Percentiles rank a stretch among this genome's conserved stretches.
phyloP scores from a whole-genome alignment of 2,113 vertebrate species.

The Cephalopholis sonnerati region DNA sequence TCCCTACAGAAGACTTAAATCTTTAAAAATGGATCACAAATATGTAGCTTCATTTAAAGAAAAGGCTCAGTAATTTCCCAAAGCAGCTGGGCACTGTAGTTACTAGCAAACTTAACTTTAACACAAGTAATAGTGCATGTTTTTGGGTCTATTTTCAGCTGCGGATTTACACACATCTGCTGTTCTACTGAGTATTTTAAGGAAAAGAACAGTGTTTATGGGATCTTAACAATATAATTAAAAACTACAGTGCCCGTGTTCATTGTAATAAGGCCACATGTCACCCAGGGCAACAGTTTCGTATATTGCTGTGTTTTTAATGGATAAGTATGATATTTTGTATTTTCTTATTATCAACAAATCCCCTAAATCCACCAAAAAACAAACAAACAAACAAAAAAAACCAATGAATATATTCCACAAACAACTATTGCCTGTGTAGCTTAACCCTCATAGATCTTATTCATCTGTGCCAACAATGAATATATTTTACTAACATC shows the following conservation, averaged over 20 bases:
- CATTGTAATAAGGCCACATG: too few species aligned
- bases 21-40: not conserved
- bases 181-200: not conserved
- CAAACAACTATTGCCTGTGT: not conserved
- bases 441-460: too few species aligned
- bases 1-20: not conserved
- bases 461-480: not conserved
- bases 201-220: not conserved
- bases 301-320: constrained; percentile 17
- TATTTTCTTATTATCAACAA: not conserved
- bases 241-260: too few species aligned
- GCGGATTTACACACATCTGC: not conserved
- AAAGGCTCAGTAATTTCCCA: not conserved
- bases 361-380: not conserved
- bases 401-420: not conserved
- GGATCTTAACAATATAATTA: too few species aligned
- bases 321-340: not conserved
- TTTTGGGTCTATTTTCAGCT: not conserved
- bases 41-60: not conserved
- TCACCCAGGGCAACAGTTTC: not conserved
- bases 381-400: too few species aligned
- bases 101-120: not conserved
- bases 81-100: not conserved
- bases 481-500: not conserved
- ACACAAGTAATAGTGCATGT: not conserved